Evolutionary conservation across 1,140 invertebrate genomes (phyloP).

Genomic region (Lasioglossum baleicum): DNA sequence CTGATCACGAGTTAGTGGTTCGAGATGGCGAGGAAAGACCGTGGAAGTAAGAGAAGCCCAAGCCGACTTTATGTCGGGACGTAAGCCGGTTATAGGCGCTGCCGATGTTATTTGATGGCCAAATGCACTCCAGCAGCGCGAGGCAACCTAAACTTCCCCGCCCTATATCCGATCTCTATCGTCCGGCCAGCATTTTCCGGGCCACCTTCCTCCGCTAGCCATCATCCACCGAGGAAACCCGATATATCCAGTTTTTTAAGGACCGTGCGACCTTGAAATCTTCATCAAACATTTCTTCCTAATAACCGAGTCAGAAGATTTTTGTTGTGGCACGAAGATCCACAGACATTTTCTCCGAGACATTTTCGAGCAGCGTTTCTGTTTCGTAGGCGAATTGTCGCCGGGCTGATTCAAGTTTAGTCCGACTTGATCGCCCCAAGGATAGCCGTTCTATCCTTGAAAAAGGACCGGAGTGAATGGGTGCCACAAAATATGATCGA

Average conservation of each 20-base stretch:
- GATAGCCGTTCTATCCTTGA: no score
- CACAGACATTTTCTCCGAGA: no score
- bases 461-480: no score
- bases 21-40: slow-evolving; percentile 71
- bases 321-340: no score
- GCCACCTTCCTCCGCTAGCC: slow-evolving; percentile 38
- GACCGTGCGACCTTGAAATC: neutral
- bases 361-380: no score
- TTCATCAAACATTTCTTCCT: no score
- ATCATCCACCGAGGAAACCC: slow-evolving; percentile 43
- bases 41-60: slow-evolving; percentile 71
- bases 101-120: slow-evolving; percentile 81
- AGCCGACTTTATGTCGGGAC: slow-evolving; percentile 78
- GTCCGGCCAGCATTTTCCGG: slow-evolving; percentile 63
- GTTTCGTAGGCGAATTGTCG: no score
- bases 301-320: no score
- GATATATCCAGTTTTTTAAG: slow-evolving; percentile 33
- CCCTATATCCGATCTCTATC: slow-evolving; percentile 65
- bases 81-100: slow-evolving; percentile 80
- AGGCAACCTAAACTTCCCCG: slow-evolving; percentile 51
- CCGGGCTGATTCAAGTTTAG: no score
- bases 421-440: no score
- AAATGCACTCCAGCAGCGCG: slow-evolving; percentile 76
- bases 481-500: no score
- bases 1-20: slow-evolving; percentile 80